Evolutionary conservation across 2,797 vertebrate species (phyloP), one percentile per base, ranked within the genome.

Genomic region (Neosalanx taihuensis): DNA sequence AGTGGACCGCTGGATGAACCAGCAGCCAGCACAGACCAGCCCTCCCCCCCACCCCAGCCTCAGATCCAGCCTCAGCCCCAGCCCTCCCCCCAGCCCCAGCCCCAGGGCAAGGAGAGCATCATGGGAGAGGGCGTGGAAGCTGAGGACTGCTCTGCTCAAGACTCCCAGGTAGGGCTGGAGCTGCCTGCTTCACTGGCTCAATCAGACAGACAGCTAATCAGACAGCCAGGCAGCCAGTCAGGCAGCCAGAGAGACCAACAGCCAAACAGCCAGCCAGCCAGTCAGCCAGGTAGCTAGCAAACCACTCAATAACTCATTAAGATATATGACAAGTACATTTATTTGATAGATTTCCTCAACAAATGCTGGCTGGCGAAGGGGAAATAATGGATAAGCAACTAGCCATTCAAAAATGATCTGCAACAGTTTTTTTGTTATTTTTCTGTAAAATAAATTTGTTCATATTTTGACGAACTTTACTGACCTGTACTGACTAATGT

Each of bases 31-130:
- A 90, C 94, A 92, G 92, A 93, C 86, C 97, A 96, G 84, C 90
- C 18, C 41, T 46, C 64, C 9, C 51, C 91, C 41, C 91, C 93
- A 37, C 92, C 93, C 81, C 95, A 94, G 88, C 93, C 92, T 15
- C 51, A 53, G 51, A 5, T 15, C 12, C 49, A 51, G 49, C 49
- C 49, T 18, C 51, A 15, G 51, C 0, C 13, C 49, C 51, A 53
- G 51, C 51, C 87, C 0, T 80, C 90, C 3, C 88, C 87, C 77
- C 23, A 94, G 41, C 92, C 93, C 81, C 95, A 94, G 88, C 93
- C 92, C 89, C 72, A 95, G 81, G 80, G 93, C 90, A 98, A 95
- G 87, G 96, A 98, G 89, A 93, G 94, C 70, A 85, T 6, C 29
- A 29, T 83, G 73, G 93, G 94, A 77, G 97, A 96, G 15, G 72